Evolutionary conservation across 2,113 vertebrate genomes (phyloP).

Genomic region (Toxotes chatareus): DNA sequence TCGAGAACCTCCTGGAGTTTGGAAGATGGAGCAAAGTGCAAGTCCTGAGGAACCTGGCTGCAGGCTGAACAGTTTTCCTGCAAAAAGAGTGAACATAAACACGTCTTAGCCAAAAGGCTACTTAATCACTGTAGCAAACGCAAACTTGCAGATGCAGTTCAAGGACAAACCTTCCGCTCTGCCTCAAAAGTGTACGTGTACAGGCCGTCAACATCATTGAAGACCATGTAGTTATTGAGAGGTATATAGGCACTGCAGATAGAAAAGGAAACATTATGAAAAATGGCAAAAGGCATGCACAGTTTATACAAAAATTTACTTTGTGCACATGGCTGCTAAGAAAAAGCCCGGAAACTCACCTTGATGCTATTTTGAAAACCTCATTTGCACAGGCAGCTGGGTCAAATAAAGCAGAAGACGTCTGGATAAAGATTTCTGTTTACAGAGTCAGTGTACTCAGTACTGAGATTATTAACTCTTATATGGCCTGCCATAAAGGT

Average conservation of each 20-base stretch:
- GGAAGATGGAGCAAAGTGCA: slow-evolving; percentile 91
- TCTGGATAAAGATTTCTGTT: neutral
- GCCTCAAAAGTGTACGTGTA: slow-evolving; percentile 96
- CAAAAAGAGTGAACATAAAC: slow-evolving; percentile 1
- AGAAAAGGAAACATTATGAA: slow-evolving; percentile 1
- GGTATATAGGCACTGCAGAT: slow-evolving; percentile 91
- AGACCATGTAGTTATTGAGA: slow-evolving; percentile 96
- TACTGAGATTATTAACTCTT: slow-evolving; percentile 40
- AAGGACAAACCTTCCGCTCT: slow-evolving; percentile 89
- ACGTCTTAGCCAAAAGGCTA: neutral
- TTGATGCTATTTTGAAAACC: slow-evolving; percentile 96
- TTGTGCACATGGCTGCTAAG: slow-evolving; percentile 9
- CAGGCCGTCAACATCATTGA: slow-evolving; percentile 94
- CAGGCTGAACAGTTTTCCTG: slow-evolving; percentile 83
- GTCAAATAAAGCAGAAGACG: slow-evolving; percentile 29
- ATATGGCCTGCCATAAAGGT: neutral
- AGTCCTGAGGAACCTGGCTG: slow-evolving; percentile 90
- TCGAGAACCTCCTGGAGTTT: slow-evolving; percentile 94
- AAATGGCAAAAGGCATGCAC: neutral
- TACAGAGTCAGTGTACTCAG: slow-evolving; percentile 7
- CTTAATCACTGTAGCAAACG: neutral
- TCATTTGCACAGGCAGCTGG: slow-evolving; percentile 93
- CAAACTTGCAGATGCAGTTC: neutral
- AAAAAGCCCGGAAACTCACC: slow-evolving; percentile 79
- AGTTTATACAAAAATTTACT: neutral